A percentile compares a stretch with the other conserved stretches of the same genome.
Evolutionary conservation across 2,888 invertebrate species (phyloP).

Genomic region (Caenorhabditis panamensis): DNA sequence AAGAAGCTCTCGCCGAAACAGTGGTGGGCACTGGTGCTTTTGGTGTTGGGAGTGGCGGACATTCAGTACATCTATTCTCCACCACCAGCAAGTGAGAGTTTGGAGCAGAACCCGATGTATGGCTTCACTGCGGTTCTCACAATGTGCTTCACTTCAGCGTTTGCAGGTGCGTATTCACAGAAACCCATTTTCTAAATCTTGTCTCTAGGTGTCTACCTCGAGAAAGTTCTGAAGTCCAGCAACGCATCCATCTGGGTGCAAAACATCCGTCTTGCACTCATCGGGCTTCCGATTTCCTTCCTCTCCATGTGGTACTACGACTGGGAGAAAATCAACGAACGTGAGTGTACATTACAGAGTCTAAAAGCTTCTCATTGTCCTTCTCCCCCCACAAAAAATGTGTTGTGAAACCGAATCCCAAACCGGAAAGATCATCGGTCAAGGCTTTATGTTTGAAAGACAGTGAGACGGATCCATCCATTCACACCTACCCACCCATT

Average conservation of each 20-base stretch:
- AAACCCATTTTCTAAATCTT: neutral
- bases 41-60: slow-evolving; percentile 80
- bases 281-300: slow-evolving; percentile 92
- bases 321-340: slow-evolving; percentile 73
- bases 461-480: slow-evolving; percentile 37
- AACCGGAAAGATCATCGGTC: slow-evolving; percentile 54
- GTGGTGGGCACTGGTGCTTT: slow-evolving; percentile 83
- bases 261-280: slow-evolving; percentile 94
- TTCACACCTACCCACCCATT: slow-evolving; percentile 44
- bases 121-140: slow-evolving; percentile 77
- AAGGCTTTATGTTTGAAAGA: slow-evolving; percentile 27
- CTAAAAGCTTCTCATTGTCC: slow-evolving; percentile 34
- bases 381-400: slow-evolving; percentile 16
- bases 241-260: slow-evolving; percentile 93
- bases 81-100: slow-evolving; percentile 67
- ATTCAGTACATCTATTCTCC: slow-evolving; percentile 78
- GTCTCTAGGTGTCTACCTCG: slow-evolving; percentile 91
- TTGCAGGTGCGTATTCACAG: slow-evolving; percentile 77
- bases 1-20: slow-evolving; percentile 82
- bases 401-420: slow-evolving; percentile 40
- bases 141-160: slow-evolving; percentile 81
- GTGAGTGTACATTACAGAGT: slow-evolving; percentile 60
- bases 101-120: slow-evolving; percentile 73
- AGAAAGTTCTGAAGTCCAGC: slow-evolving; percentile 91
- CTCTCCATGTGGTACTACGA: slow-evolving; percentile 82